Conservation (phyloP, 53 echinoderm and acorn worm species). For the Holothuria leucospilota region DNA sequence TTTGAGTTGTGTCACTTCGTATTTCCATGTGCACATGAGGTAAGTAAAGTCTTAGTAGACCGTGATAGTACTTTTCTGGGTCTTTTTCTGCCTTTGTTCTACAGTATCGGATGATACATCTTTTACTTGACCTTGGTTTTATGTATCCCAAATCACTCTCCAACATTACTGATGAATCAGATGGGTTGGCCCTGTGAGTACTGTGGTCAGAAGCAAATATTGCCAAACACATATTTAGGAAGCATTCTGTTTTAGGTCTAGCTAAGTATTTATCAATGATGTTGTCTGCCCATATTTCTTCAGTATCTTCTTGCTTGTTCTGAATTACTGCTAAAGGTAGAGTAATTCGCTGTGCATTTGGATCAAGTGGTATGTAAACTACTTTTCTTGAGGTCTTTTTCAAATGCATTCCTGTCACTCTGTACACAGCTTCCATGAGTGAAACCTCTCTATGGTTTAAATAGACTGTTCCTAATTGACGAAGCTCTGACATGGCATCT, state of each 20-base stretch:
- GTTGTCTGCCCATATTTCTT: too few relatives aligned
- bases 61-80: slow-evolving; percentile 20
- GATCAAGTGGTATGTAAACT: slow-evolving; percentile 51
- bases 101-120: too few relatives aligned
- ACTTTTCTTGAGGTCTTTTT: slow-evolving; percentile 42
- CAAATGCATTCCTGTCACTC: slow-evolving; percentile 53
- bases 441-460: slow-evolving; percentile 67
- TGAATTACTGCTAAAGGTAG: too few relatives aligned
- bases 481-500: slow-evolving; percentile 60
- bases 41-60: slow-evolving; percentile 43
- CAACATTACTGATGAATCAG: too few relatives aligned
- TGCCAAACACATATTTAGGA: slow-evolving; percentile 3
- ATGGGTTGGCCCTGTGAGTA: too few relatives aligned
- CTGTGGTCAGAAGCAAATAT: too few relatives aligned
- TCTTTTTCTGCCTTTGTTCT: slow-evolving; percentile 62
- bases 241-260: neutral
- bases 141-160: too few relatives aligned
- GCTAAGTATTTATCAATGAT: too few relatives aligned
- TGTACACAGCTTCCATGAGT: slow-evolving; percentile 50
- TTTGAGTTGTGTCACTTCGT: neutral
- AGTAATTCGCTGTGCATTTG: too few relatives aligned
- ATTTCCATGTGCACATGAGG: slow-evolving; percentile 30
- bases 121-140: too few relatives aligned
- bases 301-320: too few relatives aligned
- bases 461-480: too few relatives aligned